Conservation (phyloP, 1,140 invertebrate species). For the Cephus cinctus region DNA sequence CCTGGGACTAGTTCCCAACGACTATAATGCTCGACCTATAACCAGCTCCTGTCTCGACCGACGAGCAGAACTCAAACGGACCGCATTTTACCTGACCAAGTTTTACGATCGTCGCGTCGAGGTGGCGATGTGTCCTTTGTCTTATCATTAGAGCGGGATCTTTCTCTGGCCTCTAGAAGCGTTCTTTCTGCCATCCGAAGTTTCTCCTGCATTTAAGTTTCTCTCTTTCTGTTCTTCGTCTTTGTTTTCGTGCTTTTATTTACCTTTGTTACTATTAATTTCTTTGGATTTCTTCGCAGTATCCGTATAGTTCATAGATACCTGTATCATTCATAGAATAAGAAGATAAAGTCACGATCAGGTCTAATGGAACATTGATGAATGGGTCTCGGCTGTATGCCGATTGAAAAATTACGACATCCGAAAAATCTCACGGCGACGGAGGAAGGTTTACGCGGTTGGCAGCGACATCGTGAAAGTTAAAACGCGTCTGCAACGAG, state of each 20-base stretch:
- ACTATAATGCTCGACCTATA: constrained; percentile 21
- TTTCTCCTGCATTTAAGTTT: constrained; percentile 21
- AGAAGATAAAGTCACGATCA: too few relatives aligned
- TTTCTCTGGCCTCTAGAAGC: constrained; percentile 22
- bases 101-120: constrained; percentile 57
- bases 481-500: constrained; percentile 23
- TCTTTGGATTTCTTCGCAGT: too few relatives aligned
- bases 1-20: too few relatives aligned
- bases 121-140: constrained; percentile 55
- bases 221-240: constrained; percentile 19
- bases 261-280: too few relatives aligned
- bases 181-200: background rate
- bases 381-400: constrained; percentile 14
- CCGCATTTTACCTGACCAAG: constrained; percentile 53
- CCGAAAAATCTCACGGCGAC: too few relatives aligned
- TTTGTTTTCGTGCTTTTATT: constrained; percentile 13
- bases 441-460: too few relatives aligned
- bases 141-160: constrained; percentile 52
- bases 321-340: too few relatives aligned
- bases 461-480: constrained; percentile 24
- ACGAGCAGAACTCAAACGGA: constrained; percentile 41
- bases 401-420: too few relatives aligned
- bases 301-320: too few relatives aligned
- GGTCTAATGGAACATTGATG: constrained; percentile 15
- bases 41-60: constrained; percentile 41